Conservation (phyloP, 2,888 invertebrate species). For the Troides oblongomaculatus region DNA sequence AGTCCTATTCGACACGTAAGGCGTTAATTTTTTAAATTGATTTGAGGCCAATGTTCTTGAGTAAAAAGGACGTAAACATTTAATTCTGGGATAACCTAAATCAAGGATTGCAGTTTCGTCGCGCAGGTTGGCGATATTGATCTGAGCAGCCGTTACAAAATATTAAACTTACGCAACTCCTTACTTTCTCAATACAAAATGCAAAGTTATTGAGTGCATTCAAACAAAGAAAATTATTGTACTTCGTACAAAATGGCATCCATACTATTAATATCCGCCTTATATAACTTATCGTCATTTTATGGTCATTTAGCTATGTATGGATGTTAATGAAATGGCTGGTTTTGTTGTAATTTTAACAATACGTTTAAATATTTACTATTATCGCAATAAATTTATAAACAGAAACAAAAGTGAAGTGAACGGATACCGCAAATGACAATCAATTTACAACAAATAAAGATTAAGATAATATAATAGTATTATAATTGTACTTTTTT, state of each 20-base stretch:
- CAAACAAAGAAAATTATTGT: conserved; percentile 42
- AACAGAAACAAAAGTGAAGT: conserved; percentile 7
- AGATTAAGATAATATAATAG: conserved; percentile 22
- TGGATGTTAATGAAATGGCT: not conserved
- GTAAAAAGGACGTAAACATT: conserved; percentile 5
- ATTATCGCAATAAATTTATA: not conserved
- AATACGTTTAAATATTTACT: not conserved
- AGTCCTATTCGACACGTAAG: conserved; percentile 7
- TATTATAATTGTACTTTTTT: conserved; percentile 11
- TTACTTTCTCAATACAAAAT: conserved; percentile 22
- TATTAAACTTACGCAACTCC: conserved; percentile 39
- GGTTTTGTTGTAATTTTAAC: not conserved
- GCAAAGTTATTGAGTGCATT: conserved; percentile 48
- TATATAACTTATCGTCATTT: not conserved
- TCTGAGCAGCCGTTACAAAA: conserved; percentile 61
- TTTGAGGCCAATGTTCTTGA: conserved; percentile 3
- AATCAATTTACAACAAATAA: conserved; percentile 11
- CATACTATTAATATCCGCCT: not conserved
- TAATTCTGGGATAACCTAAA: conserved; percentile 37
- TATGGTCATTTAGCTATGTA: not conserved
- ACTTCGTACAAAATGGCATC: not conserved
- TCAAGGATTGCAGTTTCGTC: conserved; percentile 41
- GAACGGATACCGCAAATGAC: conserved; percentile 19
- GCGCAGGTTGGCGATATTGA: conserved; percentile 27
- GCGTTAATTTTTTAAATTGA: conserved; percentile 17